These are phyloP conservation scores for Drosophila merina DNA, from an alignment of 2,888 invertebrate genomes.

Conservation along the genomic window DNA sequence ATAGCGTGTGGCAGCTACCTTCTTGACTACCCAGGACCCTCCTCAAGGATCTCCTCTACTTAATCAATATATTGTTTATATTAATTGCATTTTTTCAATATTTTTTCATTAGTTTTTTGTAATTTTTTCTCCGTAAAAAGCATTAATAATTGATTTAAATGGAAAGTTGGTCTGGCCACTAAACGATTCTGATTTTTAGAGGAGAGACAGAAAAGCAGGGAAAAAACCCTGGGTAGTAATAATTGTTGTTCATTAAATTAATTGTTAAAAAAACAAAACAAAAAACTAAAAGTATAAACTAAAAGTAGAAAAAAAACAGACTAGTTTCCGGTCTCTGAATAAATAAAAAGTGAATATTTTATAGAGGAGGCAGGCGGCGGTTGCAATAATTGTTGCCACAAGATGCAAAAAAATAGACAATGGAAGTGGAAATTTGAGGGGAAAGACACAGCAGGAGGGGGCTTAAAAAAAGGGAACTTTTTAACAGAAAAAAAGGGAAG, in stretches of 20 bases:
- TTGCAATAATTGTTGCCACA: neutral
- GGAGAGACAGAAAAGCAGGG: too few relatives aligned
- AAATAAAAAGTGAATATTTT: slow-evolving; percentile 28
- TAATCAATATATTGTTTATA: neutral
- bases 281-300: too few relatives aligned
- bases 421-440: neutral
- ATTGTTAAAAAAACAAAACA: neutral
- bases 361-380: neutral
- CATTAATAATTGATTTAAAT: neutral
- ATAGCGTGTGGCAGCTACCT: slow-evolving; percentile 54
- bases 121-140: neutral
- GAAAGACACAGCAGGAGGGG: too few relatives aligned
- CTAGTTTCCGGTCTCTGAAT: slow-evolving; percentile 13
- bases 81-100: neutral
- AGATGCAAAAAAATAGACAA: neutral
- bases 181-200: slow-evolving; percentile 24
- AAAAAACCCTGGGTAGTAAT: slow-evolving; percentile 6
- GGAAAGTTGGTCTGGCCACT: slow-evolving; percentile 12
- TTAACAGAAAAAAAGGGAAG: too few relatives aligned
- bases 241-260: slow-evolving; percentile 33
- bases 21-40: neutral
- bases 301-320: too few relatives aligned
- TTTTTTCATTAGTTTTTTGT: neutral
- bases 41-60: neutral
- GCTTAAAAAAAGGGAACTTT: too few relatives aligned